These are phyloP conservation scores for Choloepus hoffmanni DNA, from an alignment of 2,113 vertebrate species.

Conservation along the genomic window DNA sequence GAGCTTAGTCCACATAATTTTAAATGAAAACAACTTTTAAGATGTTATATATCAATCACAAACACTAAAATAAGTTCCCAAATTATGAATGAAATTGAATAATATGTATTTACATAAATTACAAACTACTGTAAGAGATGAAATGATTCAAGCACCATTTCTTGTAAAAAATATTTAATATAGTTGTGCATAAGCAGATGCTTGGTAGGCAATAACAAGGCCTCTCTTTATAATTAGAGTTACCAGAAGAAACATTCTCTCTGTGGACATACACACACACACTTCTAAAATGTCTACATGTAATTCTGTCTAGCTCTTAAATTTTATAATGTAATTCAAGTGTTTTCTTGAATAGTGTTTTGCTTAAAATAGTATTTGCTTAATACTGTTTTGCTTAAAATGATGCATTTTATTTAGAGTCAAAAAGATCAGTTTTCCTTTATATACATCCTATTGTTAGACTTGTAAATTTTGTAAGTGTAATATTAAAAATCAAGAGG, in stretches of 20 bases:
- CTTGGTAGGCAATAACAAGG: not conserved
- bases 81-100: too few relatives aligned
- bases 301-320: not conserved
- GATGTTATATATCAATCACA: too few relatives aligned
- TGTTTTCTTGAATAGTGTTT: not conserved
- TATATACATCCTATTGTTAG: not conserved
- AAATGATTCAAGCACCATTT: not conserved
- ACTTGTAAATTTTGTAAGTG: not conserved
- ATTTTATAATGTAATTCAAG: not conserved
- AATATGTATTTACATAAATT: not conserved
- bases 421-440: not conserved
- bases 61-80: too few relatives aligned
- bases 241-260: too few relatives aligned
- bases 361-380: not conserved
- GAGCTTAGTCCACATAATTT: not conserved
- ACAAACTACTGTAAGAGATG: not conserved
- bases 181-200: not conserved
- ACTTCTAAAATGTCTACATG: not conserved
- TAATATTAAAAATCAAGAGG: too few relatives aligned
- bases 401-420: not conserved
- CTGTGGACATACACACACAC: not conserved
- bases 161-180: not conserved
- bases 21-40: not conserved
- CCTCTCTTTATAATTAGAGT: not conserved
- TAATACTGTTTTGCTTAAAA: too few relatives aligned